phyloP scores from a whole-genome alignment of 1,140 invertebrate genomes.

The Drosophila ananassae region DNA sequence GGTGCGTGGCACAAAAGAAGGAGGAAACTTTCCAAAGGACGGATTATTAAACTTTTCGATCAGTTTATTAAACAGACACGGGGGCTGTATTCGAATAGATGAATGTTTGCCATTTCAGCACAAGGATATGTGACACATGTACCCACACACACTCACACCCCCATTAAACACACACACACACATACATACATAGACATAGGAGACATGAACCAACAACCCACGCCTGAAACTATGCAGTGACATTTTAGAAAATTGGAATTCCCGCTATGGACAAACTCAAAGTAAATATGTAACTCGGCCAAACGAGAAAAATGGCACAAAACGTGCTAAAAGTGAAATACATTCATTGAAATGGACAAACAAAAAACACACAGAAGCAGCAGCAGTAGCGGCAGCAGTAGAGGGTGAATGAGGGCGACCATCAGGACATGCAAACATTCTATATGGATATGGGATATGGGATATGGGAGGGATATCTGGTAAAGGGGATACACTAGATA shows the following conservation, averaged over 20 bases:
- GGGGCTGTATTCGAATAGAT: slow-evolving; percentile 11
- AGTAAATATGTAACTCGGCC: slow-evolving; percentile 71
- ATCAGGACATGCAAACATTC: slow-evolving; percentile 52
- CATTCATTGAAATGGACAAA: slow-evolving; percentile 41
- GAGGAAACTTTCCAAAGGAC: slow-evolving; percentile 7
- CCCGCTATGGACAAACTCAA: slow-evolving; percentile 48
- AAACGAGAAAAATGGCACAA: slow-evolving; percentile 67
- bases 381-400: not conserved
- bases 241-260: slow-evolving; percentile 79
- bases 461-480: not conserved
- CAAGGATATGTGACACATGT: slow-evolving; percentile 11
- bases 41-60: slow-evolving; percentile 17
- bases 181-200: no score
- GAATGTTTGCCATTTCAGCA: slow-evolving; percentile 25
- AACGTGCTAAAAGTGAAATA: slow-evolving; percentile 61
- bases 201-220: slow-evolving; percentile 16
- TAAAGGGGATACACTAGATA: not conserved
- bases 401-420: slow-evolving; percentile 32
- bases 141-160: not conserved
- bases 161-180: not conserved
- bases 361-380: slow-evolving; percentile 14
- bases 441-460: slow-evolving; percentile 9
- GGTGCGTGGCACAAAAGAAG: not conserved
- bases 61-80: slow-evolving; percentile 36
- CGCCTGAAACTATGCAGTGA: slow-evolving; percentile 72